Conservation (phyloP, 2,797 vertebrate species). For the Etheostoma perlongum region DNA sequence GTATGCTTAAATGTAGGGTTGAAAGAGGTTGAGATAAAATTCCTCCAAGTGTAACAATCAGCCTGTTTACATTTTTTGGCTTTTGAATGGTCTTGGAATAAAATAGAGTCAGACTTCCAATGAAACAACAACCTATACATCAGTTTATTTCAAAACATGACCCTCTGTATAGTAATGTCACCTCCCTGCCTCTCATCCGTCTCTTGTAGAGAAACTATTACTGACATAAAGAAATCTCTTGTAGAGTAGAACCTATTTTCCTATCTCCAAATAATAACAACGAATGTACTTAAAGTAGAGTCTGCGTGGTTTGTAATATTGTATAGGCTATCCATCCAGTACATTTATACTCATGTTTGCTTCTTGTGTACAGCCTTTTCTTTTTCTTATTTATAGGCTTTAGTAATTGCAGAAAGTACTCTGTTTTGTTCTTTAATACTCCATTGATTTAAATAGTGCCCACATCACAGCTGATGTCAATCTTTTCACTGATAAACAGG, state of each 20-base stretch:
- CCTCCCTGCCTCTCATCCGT: slow-evolving; percentile 49
- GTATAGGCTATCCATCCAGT: slow-evolving; percentile 52
- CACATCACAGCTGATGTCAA: slow-evolving; percentile 26
- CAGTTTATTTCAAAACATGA: slow-evolving; percentile 29
- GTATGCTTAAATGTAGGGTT: slow-evolving; percentile 15
- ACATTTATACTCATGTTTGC: slow-evolving; percentile 50
- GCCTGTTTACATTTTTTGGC: slow-evolving; percentile 26
- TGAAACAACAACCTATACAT: slow-evolving; percentile 11
- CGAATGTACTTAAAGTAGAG: slow-evolving; percentile 74
- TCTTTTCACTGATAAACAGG: slow-evolving; percentile 20
- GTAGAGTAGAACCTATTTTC: slow-evolving; percentile 73
- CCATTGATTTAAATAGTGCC: slow-evolving; percentile 22
- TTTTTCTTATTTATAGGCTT: slow-evolving; percentile 56
- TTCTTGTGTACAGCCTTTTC: slow-evolving; percentile 57
- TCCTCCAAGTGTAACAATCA: slow-evolving; percentile 27
- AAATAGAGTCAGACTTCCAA: slow-evolving; percentile 8
- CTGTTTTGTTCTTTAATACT: slow-evolving; percentile 25
- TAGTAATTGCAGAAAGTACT: slow-evolving; percentile 50
- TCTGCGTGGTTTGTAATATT: slow-evolving; percentile 61
- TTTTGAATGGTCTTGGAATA: slow-evolving; percentile 29
- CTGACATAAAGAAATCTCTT: slow-evolving; percentile 57
- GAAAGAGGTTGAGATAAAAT: slow-evolving; percentile 24
- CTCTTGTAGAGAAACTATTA: slow-evolving; percentile 64
- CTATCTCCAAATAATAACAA: slow-evolving; percentile 59
- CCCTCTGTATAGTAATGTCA: slow-evolving; percentile 39